Percentiles rank a stretch among this genome's conserved stretches.
These are phyloP conservation scores for Sitta europaea DNA, from an alignment of 2,113 vertebrate species.

Conservation along the genomic window DNA sequence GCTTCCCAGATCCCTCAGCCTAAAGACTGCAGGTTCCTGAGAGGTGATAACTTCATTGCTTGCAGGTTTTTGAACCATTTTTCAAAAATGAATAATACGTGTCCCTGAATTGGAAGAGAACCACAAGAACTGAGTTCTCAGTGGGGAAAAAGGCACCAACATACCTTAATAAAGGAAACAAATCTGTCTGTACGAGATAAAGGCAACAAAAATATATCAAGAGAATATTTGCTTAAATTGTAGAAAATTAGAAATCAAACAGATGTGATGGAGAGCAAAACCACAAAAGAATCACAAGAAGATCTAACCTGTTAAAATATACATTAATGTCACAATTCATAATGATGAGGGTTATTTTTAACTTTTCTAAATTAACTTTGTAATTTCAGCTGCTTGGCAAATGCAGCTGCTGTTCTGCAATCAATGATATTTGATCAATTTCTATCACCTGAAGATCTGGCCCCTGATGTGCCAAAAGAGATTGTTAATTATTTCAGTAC, in stretches of 20 bases:
- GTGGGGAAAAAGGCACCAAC: not conserved
- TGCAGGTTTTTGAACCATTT: not conserved
- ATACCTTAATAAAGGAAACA: not conserved
- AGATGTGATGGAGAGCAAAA: not conserved
- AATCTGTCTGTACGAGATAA: not conserved
- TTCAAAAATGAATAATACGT: not conserved
- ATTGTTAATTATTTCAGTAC: not conserved
- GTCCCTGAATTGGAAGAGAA: not conserved
- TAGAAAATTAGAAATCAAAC: not conserved
- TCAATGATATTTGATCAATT: not conserved
- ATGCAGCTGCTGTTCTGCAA: not conserved
- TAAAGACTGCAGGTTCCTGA: not conserved
- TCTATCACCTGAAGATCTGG: not conserved
- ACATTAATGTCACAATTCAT: not conserved
- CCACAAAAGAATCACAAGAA: not conserved
- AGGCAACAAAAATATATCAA: not conserved
- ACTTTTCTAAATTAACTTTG: not conserved
- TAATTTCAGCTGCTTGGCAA: not conserved
- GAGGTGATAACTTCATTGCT: not conserved
- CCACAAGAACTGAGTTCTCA: not conserved
- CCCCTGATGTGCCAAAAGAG: not conserved
- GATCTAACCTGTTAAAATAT: not conserved
- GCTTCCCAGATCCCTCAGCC: not conserved
- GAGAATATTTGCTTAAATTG: not conserved
- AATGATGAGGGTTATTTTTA: not conserved